Evolutionary conservation across 92 coral and sea anemone species (phyloP), one percentile per base, ranked within the genome.

Genomic region (Zoanthus sansibaricus): DNA sequence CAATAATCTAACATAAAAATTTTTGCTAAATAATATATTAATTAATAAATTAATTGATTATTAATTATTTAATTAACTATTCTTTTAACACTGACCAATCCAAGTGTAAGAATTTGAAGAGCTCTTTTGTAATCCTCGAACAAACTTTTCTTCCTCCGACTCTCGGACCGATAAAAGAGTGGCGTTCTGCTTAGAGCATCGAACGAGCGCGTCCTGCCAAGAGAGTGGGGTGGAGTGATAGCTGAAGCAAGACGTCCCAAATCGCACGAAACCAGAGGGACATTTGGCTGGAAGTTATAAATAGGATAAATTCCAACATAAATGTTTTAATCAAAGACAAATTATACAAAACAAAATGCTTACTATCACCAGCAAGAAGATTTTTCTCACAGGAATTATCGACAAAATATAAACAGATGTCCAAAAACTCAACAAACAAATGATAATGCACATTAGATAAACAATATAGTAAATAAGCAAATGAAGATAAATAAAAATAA

Each of bases 211-310:
- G 55, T 94, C 92, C 52, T 94, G 93, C 98, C 98, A 94, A 49
- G 92, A 88, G 89, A 87, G 91, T n/a, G 79, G 90, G 58, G 88
- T 71, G 9, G 91, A 80, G 76, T 91, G 91, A 59, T 90, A 93
- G 75, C 90, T 91, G 92, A 94, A 93, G 78, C 98, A 94, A n/a
- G 95, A 92, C 10, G 98, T 91, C 0, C 83, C 94, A 77, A 86
- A 89, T 10, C 98, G 93, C 52, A 91, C 75, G 73, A 82, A 94
- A 6, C 95, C 98, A 5, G 86, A 16, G 5, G 98, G 90, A 77
- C 98, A 94, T 13, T 86, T 86, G 30, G 98, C 98, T 94, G 83
- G 7, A 78, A 76, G 33, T 7, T 5, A 7, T 49, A 3, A 71
- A 11, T 3, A 71, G 4, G 9, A 37, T 30, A 6, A 49, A 49